Evolutionary conservation across 1,140 invertebrate species (phyloP).

Genomic region (Anadara kagoshimensis): DNA sequence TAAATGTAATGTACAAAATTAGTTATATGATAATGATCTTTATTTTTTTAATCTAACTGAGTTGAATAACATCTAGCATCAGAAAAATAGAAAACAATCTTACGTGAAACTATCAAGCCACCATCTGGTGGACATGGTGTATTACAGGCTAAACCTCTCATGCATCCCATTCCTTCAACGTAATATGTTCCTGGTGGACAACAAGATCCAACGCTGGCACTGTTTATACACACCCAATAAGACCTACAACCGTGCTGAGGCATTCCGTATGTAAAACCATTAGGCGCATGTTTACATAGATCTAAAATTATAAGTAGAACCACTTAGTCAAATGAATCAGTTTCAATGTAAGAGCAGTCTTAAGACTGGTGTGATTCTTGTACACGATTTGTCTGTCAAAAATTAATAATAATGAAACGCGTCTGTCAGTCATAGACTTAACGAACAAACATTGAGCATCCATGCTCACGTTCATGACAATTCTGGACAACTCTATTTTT

Average conservation of each 20-base stretch:
- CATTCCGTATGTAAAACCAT: slow-evolving; percentile 40
- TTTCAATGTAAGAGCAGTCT: too few relatives aligned
- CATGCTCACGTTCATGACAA: too few relatives aligned
- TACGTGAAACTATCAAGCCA: slow-evolving; percentile 29
- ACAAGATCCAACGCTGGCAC: slow-evolving; percentile 47
- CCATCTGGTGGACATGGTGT: slow-evolving; percentile 33
- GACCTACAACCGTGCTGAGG: slow-evolving; percentile 37
- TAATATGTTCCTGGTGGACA: slow-evolving; percentile 49
- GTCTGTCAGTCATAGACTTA: too few relatives aligned
- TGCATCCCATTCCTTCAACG: slow-evolving; percentile 46
- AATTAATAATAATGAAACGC: too few relatives aligned
- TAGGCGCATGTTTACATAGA: slow-evolving; percentile 33
- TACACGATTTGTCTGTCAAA: too few relatives aligned
- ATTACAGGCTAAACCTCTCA: slow-evolving; percentile 46
- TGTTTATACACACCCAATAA: slow-evolving; percentile 48
- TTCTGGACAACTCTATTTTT: too few relatives aligned
- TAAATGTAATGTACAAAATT: too few relatives aligned
- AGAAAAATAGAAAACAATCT: neutral
- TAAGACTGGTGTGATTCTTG: too few relatives aligned
- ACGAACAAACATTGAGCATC: too few relatives aligned
- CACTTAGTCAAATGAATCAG: too few relatives aligned
- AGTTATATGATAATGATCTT: too few relatives aligned
- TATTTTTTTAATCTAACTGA: neutral
- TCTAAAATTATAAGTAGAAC: slow-evolving; percentile 33
- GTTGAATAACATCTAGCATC: neutral